phyloP scores from a whole-genome alignment of 1,140 invertebrate species.

The Eriosoma lanigerum region DNA sequence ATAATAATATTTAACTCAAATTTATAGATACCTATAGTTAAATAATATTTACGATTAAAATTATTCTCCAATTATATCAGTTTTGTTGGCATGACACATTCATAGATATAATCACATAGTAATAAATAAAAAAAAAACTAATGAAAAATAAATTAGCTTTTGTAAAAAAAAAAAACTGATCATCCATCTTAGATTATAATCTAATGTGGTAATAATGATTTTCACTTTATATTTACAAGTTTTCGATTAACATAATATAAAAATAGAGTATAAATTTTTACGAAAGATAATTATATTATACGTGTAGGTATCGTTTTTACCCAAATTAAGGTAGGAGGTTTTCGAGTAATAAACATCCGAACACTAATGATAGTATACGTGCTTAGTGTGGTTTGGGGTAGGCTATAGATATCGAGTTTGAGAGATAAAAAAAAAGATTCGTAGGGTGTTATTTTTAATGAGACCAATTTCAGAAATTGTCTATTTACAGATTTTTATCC shows the following conservation, averaged over 20 bases:
- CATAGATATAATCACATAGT: too few relatives aligned
- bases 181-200: constrained; percentile 4
- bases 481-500: not conserved
- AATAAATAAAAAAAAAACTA: not conserved
- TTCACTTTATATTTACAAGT: constrained; percentile 23
- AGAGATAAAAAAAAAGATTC: constrained; percentile 23
- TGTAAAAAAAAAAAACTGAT: not conserved
- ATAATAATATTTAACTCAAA: too few relatives aligned
- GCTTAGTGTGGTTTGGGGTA: not conserved
- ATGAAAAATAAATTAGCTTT: constrained; percentile 21
- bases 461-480: not conserved
- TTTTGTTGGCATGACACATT: too few relatives aligned
- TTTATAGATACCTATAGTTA: too few relatives aligned
- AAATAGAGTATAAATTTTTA: constrained; percentile 5
- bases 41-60: too few relatives aligned
- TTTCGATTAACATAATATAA: constrained; percentile 42
- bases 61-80: too few relatives aligned
- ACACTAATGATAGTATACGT: constrained; percentile 17
- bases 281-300: not conserved
- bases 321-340: constrained; percentile 3
- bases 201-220: not conserved
- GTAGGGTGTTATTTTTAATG: constrained; percentile 43
- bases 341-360: constrained; percentile 11
- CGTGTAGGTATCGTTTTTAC: not conserved
- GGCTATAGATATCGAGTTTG: not conserved